Conservation (phyloP, 2,797 vertebrate species). For the Moxostoma hubbsi region DNA sequence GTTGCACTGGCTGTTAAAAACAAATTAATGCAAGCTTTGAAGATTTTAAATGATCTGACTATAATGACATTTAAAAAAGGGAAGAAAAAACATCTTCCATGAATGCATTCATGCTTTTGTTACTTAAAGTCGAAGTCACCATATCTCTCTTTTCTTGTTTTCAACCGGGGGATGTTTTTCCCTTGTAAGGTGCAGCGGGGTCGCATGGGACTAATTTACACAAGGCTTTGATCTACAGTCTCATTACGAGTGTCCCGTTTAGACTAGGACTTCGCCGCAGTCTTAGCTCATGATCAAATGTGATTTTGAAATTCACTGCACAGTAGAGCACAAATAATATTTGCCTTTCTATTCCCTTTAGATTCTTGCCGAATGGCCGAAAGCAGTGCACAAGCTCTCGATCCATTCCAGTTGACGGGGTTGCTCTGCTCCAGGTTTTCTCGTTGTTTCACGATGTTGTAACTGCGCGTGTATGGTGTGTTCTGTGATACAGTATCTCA, state of each 20-base stretch:
- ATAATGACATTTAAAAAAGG: too few relatives aligned
- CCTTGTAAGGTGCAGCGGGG: neutral
- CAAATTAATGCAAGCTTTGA: too few relatives aligned
- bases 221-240: conserved; percentile 20
- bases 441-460: neutral
- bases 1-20: too few relatives aligned
- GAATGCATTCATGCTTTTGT: too few relatives aligned
- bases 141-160: conserved; percentile 6
- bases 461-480: neutral
- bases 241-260: conserved; percentile 6
- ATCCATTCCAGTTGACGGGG: neutral
- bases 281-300: neutral
- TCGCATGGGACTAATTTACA: conserved; percentile 46
- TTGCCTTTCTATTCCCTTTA: too few relatives aligned
- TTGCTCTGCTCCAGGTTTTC: conserved; percentile 2
- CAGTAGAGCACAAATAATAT: too few relatives aligned
- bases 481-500: neutral
- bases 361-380: neutral
- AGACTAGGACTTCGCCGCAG: neutral
- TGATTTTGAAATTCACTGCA: neutral
- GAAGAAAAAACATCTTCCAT: too few relatives aligned
- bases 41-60: too few relatives aligned
- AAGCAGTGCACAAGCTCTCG: neutral
- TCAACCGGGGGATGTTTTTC: conserved; percentile 36
- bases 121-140: neutral